phyloP scores from a whole-genome alignment of 2,797 vertebrate genomes.

The Tangara arthus region DNA sequence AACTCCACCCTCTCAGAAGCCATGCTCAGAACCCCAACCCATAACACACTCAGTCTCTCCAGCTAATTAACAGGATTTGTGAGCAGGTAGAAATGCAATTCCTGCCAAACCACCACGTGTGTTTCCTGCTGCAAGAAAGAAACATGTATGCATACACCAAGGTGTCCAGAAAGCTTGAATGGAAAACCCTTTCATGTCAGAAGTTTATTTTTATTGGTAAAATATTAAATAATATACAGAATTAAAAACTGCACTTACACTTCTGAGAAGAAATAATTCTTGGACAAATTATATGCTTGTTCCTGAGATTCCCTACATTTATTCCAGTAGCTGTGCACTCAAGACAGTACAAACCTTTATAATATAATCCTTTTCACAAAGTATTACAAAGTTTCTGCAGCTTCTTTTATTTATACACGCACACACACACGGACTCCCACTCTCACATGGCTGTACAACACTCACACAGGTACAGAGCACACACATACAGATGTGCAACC shows the following conservation, averaged over 20 bases:
- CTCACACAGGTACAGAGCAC: constrained; percentile 74
- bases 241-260: constrained; percentile 86
- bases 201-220: constrained; percentile 86
- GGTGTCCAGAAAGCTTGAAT: constrained; percentile 66
- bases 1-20: background rate
- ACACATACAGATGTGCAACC: constrained; percentile 76
- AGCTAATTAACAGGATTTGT: background rate
- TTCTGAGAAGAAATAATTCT: constrained; percentile 84
- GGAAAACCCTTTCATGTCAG: constrained; percentile 74
- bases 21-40: background rate
- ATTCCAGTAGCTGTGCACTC: constrained; percentile 87
- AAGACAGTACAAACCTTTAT: constrained; percentile 85
- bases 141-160: background rate
- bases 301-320: constrained; percentile 88
- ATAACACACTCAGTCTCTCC: background rate
- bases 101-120: background rate
- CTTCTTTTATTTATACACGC: constrained; percentile 74
- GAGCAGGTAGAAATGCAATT: background rate
- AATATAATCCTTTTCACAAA: constrained; percentile 86
- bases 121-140: background rate
- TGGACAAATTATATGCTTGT: constrained; percentile 84
- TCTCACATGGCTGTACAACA: constrained; percentile 76
- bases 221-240: constrained; percentile 87
- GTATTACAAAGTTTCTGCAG: constrained; percentile 86
- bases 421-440: constrained; percentile 46